A percentile compares a stretch with the other conserved stretches of the same genome.
Conservation (phyloP, 1,140 invertebrate genomes). For the Drosophila virilis region DNA sequence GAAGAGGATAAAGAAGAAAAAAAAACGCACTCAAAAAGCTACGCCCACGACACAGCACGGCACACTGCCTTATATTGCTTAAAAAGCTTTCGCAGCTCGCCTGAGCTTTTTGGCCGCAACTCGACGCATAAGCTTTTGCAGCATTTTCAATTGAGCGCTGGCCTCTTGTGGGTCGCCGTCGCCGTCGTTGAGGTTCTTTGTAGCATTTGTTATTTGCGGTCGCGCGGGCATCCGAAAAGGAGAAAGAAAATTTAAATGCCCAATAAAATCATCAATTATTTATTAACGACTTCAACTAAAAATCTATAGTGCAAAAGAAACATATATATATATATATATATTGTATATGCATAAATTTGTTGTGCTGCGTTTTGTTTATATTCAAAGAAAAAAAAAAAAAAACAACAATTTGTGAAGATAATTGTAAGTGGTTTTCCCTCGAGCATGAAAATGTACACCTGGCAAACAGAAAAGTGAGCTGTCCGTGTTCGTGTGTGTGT, state of each 20-base stretch:
- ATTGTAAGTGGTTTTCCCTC: slow-evolving; percentile 57
- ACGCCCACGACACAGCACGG: slow-evolving; percentile 10
- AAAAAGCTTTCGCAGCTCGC: slow-evolving; percentile 38
- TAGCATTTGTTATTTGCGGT: slow-evolving; percentile 2
- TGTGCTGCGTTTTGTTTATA: slow-evolving; percentile 53
- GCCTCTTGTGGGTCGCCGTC: slow-evolving; percentile 60
- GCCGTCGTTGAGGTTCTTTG: slow-evolving; percentile 28
- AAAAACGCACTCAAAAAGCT: slow-evolving; percentile 24
- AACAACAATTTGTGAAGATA: slow-evolving; percentile 35
- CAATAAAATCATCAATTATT: slow-evolving; percentile 55
- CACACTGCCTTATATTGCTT: slow-evolving; percentile 13
- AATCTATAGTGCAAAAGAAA: slow-evolving; percentile 16
- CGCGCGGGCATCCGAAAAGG: slow-evolving; percentile 28
- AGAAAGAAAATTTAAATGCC: slow-evolving; percentile 49
- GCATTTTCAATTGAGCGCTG: slow-evolving; percentile 68
- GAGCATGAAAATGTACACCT: slow-evolving; percentile 70
- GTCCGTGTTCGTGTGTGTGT: slow-evolving; percentile 4
- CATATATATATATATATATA: neutral
- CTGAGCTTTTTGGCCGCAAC: slow-evolving; percentile 37
- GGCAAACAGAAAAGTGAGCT: slow-evolving; percentile 48
- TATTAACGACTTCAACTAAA: slow-evolving; percentile 33
- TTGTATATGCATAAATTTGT: slow-evolving; percentile 4
- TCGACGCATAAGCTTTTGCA: slow-evolving; percentile 58
- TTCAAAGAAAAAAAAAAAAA: neutral
- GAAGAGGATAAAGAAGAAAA: neutral